Conservation (phyloP, 2,113 vertebrate species). For the Chroicocephalus ridibundus region DNA sequence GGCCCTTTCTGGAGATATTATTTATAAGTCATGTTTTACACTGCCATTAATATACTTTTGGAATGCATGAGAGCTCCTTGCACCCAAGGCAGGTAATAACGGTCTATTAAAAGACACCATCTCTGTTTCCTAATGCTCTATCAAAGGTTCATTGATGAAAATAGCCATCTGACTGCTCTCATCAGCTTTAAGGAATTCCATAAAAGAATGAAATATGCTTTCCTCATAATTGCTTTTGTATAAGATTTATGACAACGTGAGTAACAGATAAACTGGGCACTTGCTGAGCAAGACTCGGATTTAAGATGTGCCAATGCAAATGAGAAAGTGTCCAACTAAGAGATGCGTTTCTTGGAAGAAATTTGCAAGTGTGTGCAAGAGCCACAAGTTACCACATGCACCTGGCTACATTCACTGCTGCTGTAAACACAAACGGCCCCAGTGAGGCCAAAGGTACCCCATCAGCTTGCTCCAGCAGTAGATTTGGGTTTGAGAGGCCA, state of each 20-base stretch:
- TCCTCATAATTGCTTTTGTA: constrained; percentile 41
- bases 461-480: background rate
- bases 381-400: background rate
- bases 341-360: background rate
- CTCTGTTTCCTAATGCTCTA: constrained; percentile 67
- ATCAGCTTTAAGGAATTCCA: constrained; percentile 66
- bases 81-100: constrained; percentile 67
- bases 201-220: constrained; percentile 65
- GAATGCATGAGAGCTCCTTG: constrained; percentile 60
- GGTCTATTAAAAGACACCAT: constrained; percentile 62
- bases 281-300: constrained; percentile 29
- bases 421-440: background rate
- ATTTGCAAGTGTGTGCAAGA: background rate
- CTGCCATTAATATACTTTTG: constrained; percentile 64
- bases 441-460: background rate
- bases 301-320: constrained; percentile 43
- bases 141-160: constrained; percentile 71
- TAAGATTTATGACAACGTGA: constrained; percentile 54
- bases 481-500: background rate
- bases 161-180: constrained; percentile 59
- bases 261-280: constrained; percentile 54
- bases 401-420: background rate
- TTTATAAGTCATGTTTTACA: constrained; percentile 45
- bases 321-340: background rate
- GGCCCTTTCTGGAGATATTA: constrained; percentile 28